Evolutionary conservation across 92 coral and sea anemone genomes (phyloP), one percentile per base, ranked within the genome.

Genomic region (Porites rus): DNA sequence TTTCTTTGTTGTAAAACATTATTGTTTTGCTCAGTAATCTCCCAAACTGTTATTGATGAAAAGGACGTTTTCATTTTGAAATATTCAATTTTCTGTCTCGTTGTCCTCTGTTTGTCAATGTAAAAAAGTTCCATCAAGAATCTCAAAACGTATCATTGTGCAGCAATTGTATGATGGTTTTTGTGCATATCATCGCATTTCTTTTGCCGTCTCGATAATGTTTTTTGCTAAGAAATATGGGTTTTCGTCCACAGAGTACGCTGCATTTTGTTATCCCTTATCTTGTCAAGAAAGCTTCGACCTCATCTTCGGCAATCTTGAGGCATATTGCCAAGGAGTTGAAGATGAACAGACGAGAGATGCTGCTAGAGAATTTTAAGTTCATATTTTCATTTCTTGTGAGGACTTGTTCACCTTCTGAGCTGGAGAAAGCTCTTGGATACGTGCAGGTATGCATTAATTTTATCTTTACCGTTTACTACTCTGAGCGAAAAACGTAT

Each of bases 301-400:
- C 93, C 11, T 84, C 98, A 4, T 94, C 99, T 1, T 97, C 99
- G 52, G 67, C 91, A 46, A 94, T 97, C 20, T 87, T 97, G 54
- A 91, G 96, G 28, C 90, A 91, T 56, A 88, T 97, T 64, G 98
- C 99, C 22, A 95, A 90, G 77, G 93, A 95, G 79, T 87, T 97
- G 79, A 93, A 95, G 83, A 90, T 95, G 75, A 92, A 94, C 79
- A 90, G 98, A 59, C 88, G 96, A 21, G 98, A 95, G 71, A 92
- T 97, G 92, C 92, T 97, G 20, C 83, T 97, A 81, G 92, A 95
- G 88, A 97, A 97, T 82, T 97, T 97, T 90, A 95, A 97, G 85
- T 97, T 91, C 78, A 92, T 97, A 80, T 97, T 97, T 69, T 97
- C 99, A 1, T 89, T 95, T 80, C 98, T 97, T 58, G 99, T 97